Base-by-base conservation (phyloP, 1,140 invertebrate genomes). In the Ips typographus region DNA sequence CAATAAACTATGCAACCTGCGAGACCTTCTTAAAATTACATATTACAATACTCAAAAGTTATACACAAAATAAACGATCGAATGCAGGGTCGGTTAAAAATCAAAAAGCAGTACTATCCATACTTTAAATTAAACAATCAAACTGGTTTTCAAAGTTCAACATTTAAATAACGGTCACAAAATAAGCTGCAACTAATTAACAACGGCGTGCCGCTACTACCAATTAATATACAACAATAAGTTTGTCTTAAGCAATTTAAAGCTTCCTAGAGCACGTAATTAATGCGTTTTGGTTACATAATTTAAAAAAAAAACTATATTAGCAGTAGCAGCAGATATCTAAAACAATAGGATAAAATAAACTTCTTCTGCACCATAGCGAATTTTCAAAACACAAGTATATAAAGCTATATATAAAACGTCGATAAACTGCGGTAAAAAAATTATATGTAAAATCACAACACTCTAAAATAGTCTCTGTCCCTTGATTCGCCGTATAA, bases 141-240 rank as follows among this genome's bases (percentile, higher is more conserved):
- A 55, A 55, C 52, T 38, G 37, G 37, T 37, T 55, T 55, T 55
- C 8, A 36, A 55, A 36, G 37, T 55, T 22, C 22, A 55, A 55
- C 52, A 55, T 55, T 22, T 55, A 59, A 59, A 59, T 40, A 59
- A 59, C 57, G 42, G 38, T 59, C 40, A 36, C 57, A 59, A 59
- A 59, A 59, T 59, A 59, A 59, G 57, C 57, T 59, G 57, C 57
- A 59, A 59, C 40, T 59, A 59, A 59, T 59, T 59, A 59, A 59
- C 57, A 59, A 59, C 57, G 8, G 40, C 38, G 8, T 39, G 40
- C 42, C 42, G 57, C 57, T 59, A 59, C 57, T 42, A 59, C 40
- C 47, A 49, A 49, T 22, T 49, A 56, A 8, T 3, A 49, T 6
- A 49, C 22, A 49, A 49, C 44, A 49, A 49, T 49, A 49, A 49